Base-by-base conservation (phyloP, 2,888 invertebrate genomes). In the Saturnia pavonia region DNA sequence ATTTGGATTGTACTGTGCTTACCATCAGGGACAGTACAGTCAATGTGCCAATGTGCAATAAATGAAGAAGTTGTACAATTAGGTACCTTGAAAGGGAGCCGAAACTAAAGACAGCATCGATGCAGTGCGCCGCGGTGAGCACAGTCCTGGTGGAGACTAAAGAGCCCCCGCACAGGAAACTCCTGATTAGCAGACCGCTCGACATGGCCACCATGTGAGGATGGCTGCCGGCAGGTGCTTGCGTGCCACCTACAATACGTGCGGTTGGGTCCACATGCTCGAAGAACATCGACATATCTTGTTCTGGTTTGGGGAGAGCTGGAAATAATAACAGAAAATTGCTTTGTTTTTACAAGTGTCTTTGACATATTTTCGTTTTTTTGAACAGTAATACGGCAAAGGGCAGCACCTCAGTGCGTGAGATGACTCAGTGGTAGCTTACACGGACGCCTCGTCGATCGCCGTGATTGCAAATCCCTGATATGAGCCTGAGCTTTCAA, bases 121-220 rank as follows among this genome's bases (percentile, higher is more conserved):
- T 85, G 72, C 91, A 91, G 69, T 91, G 91, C 0, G 91, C 91
- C 1, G 91, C 91, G 0, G 90, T 91, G 12, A 91, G 78, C 0
- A 91, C 81, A n/a, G 80, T 81, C 1, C 85, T 74, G 0, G 25
- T 69, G 0, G 77, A 67, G 51, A 91, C 71, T 7, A 91, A 63
- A 19, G 91, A 90, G 0, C 83, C 91, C 0, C 91, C 91, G 71
- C 91, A 91, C 7, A 86, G 7, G 71, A 86, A 85, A 54, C 78
- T 85, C 12, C 85, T 78, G 72, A 88, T 12, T 0, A 83, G 0
- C 0, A 74, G 3, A 0, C 89, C 89, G 25, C 19, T 80, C 68
- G 84, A 75, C 72, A 90, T 68, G 0, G 85, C 87, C 19, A 81
- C 88, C 88, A 89, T 89, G 78, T 88, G 85, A 0, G 89, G 88